Evolutionary conservation across 2,797 vertebrate genomes (phyloP).

Genomic region (Enteromius trimaculatus): DNA sequence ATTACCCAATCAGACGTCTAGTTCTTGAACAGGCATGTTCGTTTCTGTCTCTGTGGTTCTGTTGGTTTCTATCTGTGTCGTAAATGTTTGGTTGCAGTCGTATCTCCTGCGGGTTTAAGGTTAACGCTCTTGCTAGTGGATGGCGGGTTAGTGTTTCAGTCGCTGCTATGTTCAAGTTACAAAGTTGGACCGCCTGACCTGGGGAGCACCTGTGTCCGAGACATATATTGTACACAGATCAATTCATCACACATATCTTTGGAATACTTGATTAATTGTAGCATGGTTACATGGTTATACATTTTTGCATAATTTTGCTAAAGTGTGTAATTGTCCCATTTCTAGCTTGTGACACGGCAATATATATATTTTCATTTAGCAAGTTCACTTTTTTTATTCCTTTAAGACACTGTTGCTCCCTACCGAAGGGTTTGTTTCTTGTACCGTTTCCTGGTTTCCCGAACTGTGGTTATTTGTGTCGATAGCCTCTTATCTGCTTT

Average conservation of each 20-base stretch:
- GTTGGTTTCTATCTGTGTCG: slow-evolving; percentile 18
- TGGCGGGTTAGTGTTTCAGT: slow-evolving; percentile 50
- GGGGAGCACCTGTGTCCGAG: slow-evolving; percentile 36
- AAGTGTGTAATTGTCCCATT: not conserved
- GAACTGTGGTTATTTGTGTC: not conserved
- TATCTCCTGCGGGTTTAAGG: slow-evolving; percentile 25
- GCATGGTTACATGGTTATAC: not conserved
- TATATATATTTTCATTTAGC: not conserved
- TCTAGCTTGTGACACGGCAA: not conserved
- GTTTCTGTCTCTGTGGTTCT: slow-evolving; percentile 24
- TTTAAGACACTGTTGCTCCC: slow-evolving; percentile 42
- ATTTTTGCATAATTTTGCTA: not conserved
- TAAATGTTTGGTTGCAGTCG: slow-evolving; percentile 26
- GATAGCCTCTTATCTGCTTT: slow-evolving; percentile 5
- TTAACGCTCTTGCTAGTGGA: slow-evolving; percentile 23
- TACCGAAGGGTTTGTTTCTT: slow-evolving; percentile 1
- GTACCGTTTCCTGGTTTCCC: not conserved
- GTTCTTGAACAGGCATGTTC: slow-evolving; percentile 43
- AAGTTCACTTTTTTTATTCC: not conserved
- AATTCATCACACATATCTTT: not conserved
- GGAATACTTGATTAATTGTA: not conserved
- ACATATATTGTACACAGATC: slow-evolving; percentile 13
- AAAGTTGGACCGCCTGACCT: slow-evolving; percentile 26
- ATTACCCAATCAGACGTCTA: slow-evolving; percentile 36
- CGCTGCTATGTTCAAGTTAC: slow-evolving; percentile 49